phyloP scores from a whole-genome alignment of 2,797 vertebrate species.

The Poecilia gillii region DNA sequence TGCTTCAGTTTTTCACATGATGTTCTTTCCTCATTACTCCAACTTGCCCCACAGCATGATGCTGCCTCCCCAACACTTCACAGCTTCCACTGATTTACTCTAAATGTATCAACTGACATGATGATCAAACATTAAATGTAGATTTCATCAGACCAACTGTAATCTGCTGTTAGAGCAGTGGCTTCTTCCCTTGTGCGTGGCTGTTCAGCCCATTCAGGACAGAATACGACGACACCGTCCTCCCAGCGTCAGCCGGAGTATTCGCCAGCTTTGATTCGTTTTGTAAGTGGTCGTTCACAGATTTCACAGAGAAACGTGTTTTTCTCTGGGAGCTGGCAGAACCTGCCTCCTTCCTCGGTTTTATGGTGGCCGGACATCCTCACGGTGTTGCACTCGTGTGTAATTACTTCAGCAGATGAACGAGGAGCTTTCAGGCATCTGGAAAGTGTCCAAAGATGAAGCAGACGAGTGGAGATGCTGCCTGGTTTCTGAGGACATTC shows the following conservation, averaged over 20 bases:
- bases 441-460: not conserved
- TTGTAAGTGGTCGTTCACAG: not conserved
- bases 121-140: not conserved
- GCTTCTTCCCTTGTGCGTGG: not conserved
- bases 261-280: not conserved
- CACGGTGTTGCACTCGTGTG: not conserved
- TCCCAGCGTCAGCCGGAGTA: not conserved
- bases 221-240: not conserved
- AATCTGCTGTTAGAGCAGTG: not conserved
- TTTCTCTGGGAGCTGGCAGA: not conserved
- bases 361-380: not conserved
- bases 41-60: not conserved
- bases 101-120: not conserved
- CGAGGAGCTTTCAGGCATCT: not conserved
- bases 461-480: not conserved
- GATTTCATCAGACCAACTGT: not conserved
- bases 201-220: not conserved
- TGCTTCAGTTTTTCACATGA: not conserved
- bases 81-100: not conserved
- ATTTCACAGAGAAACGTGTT: not conserved
- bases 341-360: not conserved
- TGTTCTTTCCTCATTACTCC: not conserved
- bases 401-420: constrained; percentile 5
- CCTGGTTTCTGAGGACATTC: not conserved
- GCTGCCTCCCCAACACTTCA: not conserved